phyloP scores from a whole-genome alignment of 2,888 invertebrate species.

The Troides aeacus region DNA sequence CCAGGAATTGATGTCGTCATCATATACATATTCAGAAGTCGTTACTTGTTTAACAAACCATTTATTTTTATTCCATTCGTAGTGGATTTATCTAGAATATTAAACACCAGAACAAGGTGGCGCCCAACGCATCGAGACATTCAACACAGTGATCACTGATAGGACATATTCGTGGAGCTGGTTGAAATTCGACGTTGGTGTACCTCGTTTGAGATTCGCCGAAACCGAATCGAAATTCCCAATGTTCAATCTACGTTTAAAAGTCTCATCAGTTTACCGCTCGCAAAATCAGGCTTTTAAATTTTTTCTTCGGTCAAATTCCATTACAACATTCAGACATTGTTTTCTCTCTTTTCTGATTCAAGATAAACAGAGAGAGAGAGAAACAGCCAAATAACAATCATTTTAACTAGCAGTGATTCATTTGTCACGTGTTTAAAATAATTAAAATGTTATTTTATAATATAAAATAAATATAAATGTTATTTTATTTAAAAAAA shows the following conservation, averaged over 20 bases:
- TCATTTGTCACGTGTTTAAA: no score
- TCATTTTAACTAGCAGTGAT: no score
- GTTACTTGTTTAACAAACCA: background rate
- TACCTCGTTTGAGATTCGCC: background rate
- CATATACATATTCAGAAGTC: background rate
- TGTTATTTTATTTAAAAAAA: no score
- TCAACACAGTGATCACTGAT: constrained; percentile 2
- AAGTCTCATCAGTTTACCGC: background rate
- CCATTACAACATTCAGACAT: background rate
- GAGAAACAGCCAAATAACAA: no score
- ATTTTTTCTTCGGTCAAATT: background rate
- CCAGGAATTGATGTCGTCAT: background rate
- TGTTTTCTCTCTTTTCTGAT: background rate
- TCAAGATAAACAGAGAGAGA: no score
- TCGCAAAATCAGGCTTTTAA: background rate
- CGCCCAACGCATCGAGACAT: background rate
- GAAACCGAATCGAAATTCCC: constrained; percentile 2
- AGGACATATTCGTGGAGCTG: constrained; percentile 3
- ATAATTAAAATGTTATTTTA: no score
- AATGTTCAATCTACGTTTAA: background rate
- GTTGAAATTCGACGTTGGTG: constrained; percentile 10
- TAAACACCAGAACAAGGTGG: background rate
- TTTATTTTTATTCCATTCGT: background rate
- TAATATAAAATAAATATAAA: no score
- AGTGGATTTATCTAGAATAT: constrained; percentile 4